Evolutionary conservation across 2,888 invertebrate species (phyloP), one percentile per base, ranked within the genome.

Genomic region (Acleris holmiana): DNA sequence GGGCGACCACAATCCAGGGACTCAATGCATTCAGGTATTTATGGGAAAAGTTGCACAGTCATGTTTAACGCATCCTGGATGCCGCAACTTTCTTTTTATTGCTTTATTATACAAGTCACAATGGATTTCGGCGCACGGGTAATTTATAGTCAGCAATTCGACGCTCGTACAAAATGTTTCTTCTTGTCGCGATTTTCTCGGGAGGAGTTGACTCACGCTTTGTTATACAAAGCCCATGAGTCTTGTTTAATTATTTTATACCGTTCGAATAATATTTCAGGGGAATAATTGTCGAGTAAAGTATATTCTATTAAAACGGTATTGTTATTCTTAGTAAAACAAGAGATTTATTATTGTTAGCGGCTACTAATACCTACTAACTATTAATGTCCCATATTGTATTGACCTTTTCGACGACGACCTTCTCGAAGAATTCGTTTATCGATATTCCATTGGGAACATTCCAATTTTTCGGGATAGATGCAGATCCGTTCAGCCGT

Each of bases 41-140:
- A 67, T 64, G 60, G 64, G 54, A 6, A 64, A 67, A 67, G 64
- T 67, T 67, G 17, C 25, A 4, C 47, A 63, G 64, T 47, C 67
- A 67, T 67, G 64, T 67, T 67, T 66, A 73, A 72, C 68, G 68
- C 72, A 72, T 74, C 68, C 72, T 72, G 67, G 70, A 67, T 70
- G 71, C 61, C 61, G 68, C 67, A 69, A 74, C 67, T 70, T 69
- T 72, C 69, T 73, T 74, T 74, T 73, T 73, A 75, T 76, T 67
- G 71, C 70, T 72, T 73, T 75, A 74, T 76, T 75, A 77, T 76
- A 73, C 73, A 71, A 70, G 66, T 67, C 61, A 66, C 60, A 67
- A 65, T 58, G 67, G 68, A 71, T 70, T 72, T 64, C 50, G 50
- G 67, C 66, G 63, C 67, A 68, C 65, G 57, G 62, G 56, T 56